These are phyloP conservation scores for Hemitrygon akajei DNA, from an alignment of 2,797 vertebrate species.

Conservation along the genomic window DNA sequence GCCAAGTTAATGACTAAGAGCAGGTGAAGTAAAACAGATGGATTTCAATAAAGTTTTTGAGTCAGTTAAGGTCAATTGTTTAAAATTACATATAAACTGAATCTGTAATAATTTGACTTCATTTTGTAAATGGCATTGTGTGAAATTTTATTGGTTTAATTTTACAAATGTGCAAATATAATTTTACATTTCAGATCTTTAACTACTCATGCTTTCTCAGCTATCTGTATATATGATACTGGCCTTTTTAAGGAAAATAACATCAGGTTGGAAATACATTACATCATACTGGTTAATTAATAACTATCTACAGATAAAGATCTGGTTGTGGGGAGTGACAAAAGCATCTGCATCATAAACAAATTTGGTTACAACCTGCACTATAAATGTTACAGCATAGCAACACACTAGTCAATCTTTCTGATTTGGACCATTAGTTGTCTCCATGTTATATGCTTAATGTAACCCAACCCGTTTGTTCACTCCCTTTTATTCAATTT, in stretches of 20 bases:
- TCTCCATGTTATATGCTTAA: not conserved
- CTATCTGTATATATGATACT: not conserved
- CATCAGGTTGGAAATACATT: not conserved
- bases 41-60: not conserved
- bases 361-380: not conserved
- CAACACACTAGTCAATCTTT: not conserved
- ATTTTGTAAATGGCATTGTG: not conserved
- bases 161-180: not conserved
- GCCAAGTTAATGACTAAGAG: not conserved
- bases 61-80: not conserved
- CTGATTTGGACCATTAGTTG: not conserved
- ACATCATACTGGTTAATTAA: not conserved
- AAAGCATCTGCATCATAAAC: not conserved
- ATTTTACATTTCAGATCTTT: not conserved
- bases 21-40: not conserved
- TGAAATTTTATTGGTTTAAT: not conserved
- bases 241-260: not conserved
- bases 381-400: not conserved
- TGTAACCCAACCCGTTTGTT: not conserved
- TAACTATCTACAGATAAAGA: not conserved
- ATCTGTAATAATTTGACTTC: not conserved
- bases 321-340: not conserved
- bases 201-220: not conserved
- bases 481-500: not conserved
- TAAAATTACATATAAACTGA: not conserved